Evolutionary conservation across 2,888 invertebrate genomes (phyloP), one percentile per base, ranked within the genome.

Genomic region (Drosophila paramelanica): DNA sequence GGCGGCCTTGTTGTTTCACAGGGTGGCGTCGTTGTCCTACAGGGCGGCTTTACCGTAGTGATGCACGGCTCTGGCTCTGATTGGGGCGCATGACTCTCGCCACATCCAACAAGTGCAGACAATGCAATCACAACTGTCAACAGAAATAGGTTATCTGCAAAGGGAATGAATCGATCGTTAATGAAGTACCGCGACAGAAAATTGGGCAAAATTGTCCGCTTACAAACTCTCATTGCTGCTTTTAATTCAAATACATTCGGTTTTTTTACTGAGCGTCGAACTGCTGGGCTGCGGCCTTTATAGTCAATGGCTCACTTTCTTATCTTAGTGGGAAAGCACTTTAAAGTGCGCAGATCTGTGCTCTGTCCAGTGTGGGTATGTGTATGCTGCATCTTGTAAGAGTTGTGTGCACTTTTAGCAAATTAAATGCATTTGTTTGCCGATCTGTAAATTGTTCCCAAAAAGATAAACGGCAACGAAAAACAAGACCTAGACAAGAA

Each of bases 181-280:
- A 11, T 13, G 1, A 5, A 7, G 20, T 33, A 0, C n/a, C 0
- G 3, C 20, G 6, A 6, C 36, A 11, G 23, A 7, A 4, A 23
- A 4, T 6, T 17, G 0, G 6, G 7, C 13, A 1, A 3, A 7
- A 13, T 13, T 13, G 13, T 14, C 8, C 53, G 78, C 78, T 61
- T 56, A 81, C 67, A 81, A 64, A 65, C 65, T 78, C 67, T 74
- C 71, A 78, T 84, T 53, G 46, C 42, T 27, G 36, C 14, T 10
- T 55, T 17, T 7, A 13, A 50, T 36, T 49, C 11, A 39, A 43
- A 25, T 33, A 41, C 57, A 23, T 8, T 8, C 25, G 45, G 10
- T 50, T 53, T 39, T 39, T 33, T 13, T 20, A 58, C 50, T 72
- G 73, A 66, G 27, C 27, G 43, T 11, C 8, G 51, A 20, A 20